phyloP scores from a whole-genome alignment of 2,888 invertebrate species.

The Xanthorhoe spadicearia region DNA sequence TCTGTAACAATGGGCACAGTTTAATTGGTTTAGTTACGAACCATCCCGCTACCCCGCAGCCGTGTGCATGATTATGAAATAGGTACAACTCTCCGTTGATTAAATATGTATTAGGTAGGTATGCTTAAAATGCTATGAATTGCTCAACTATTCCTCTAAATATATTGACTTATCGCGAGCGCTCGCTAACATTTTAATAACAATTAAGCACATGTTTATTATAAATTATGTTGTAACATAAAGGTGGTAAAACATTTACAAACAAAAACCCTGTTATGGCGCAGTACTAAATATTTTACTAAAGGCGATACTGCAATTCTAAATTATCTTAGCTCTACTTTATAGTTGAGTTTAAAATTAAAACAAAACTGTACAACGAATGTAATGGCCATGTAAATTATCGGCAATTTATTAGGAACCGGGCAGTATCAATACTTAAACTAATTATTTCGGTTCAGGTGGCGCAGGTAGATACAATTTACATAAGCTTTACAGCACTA shows the following conservation, averaged over 20 bases:
- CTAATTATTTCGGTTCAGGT: background rate
- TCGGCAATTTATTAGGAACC: background rate
- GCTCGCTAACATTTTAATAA: background rate
- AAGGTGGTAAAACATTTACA: too few species aligned
- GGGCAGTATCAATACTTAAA: background rate
- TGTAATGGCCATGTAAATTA: background rate
- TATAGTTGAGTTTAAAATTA: too few species aligned
- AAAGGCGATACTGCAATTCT: too few species aligned
- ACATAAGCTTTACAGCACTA: background rate
- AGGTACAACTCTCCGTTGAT: conserved; percentile 45
- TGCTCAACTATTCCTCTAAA: conserved; percentile 12
- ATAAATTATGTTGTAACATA: too few species aligned
- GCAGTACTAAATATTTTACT: too few species aligned
- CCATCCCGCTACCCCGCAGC: conserved; percentile 49
- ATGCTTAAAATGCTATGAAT: conserved; percentile 22
- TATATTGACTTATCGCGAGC: background rate
- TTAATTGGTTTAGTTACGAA: conserved; percentile 78
- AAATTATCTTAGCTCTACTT: too few species aligned
- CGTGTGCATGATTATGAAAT: conserved; percentile 59
- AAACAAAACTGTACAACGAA: too few species aligned
- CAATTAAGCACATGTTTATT: too few species aligned
- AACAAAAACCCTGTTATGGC: too few species aligned
- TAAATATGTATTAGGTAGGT: conserved; percentile 5
- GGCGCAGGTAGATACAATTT: background rate
- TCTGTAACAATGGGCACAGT: conserved; percentile 47